These are phyloP conservation scores for Lissonota sp. DNA, from an alignment of 2,888 invertebrate genomes.

Conservation along the genomic window DNA sequence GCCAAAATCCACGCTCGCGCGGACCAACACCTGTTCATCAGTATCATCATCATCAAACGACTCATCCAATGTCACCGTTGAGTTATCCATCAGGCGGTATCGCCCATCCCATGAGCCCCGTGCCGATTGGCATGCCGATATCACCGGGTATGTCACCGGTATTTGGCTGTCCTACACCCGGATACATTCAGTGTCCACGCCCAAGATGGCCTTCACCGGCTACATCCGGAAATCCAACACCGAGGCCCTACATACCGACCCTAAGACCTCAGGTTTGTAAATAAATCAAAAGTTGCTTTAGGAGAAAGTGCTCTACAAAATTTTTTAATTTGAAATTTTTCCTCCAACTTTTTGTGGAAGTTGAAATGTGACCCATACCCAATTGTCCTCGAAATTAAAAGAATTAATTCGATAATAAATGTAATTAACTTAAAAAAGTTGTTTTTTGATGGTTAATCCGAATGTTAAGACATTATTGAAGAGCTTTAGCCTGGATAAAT, in stretches of 20 bases:
- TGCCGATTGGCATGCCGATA: slow-evolving; percentile 87
- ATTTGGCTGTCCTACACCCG: slow-evolving; percentile 82
- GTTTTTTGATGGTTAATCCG: background rate
- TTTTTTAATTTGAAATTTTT: too few relatives aligned
- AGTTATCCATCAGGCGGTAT: slow-evolving; percentile 84
- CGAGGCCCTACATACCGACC: slow-evolving; percentile 85
- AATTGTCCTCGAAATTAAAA: too few relatives aligned
- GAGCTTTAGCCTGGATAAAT: too few relatives aligned
- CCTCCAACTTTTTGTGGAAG: too few relatives aligned
- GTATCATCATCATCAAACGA: slow-evolving; percentile 65
- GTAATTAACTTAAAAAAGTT: too few relatives aligned
- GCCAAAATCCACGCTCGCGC: slow-evolving; percentile 67
- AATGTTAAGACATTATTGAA: too few relatives aligned
- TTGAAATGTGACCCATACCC: too few relatives aligned
- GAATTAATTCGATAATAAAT: too few relatives aligned
- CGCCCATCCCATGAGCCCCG: slow-evolving; percentile 83
- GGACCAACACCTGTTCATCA: slow-evolving; percentile 70
- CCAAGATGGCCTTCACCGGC: slow-evolving; percentile 88
- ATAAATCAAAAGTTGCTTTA: too few relatives aligned
- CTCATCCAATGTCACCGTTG: slow-evolving; percentile 85
- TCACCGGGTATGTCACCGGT: slow-evolving; percentile 88
- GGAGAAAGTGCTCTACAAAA: too few relatives aligned
- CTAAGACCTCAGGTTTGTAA: slow-evolving; percentile 71
- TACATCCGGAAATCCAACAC: slow-evolving; percentile 82
- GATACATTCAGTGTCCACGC: slow-evolving; percentile 87